These are phyloP conservation scores for Aporophyla nigra DNA, from an alignment of 2,888 invertebrate genomes.

Conservation along the genomic window DNA sequence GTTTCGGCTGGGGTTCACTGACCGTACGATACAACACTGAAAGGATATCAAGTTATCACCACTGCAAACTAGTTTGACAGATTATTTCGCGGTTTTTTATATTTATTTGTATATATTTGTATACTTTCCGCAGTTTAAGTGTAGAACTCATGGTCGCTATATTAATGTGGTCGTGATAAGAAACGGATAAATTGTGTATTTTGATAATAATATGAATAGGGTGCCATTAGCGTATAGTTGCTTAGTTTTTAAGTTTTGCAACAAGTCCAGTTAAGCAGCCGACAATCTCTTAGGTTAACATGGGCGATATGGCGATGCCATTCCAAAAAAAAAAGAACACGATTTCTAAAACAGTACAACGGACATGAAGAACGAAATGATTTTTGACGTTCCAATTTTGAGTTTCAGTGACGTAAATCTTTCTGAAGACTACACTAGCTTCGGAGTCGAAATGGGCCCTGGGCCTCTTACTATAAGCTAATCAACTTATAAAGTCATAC, in stretches of 20 bases:
- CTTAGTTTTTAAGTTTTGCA: too few species aligned
- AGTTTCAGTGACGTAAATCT: too few species aligned
- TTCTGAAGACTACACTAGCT: neutral
- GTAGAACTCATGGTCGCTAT: conserved; percentile 22
- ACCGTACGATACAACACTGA: conserved; percentile 49
- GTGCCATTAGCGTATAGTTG: neutral
- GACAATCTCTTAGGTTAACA: too few species aligned
- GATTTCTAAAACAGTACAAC: too few species aligned
- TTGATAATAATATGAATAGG: conserved; percentile 10
- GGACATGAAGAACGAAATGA: too few species aligned
- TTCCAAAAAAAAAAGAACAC: too few species aligned
- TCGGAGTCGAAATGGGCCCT: neutral
- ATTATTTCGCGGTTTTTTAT: conserved; percentile 23
- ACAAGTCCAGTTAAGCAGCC: too few species aligned
- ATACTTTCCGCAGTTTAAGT: conserved; percentile 14
- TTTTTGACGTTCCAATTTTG: too few species aligned
- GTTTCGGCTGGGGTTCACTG: conserved; percentile 43
- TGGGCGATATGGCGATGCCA: too few species aligned
- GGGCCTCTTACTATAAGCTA: neutral
- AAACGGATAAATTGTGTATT: neutral
- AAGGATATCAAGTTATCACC: conserved; percentile 60
- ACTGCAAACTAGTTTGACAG: conserved; percentile 46
- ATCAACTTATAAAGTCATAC: neutral
- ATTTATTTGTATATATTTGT: conserved; percentile 23
- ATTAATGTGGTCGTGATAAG: conserved; percentile 22